Percentiles rank a stretch among this genome's conserved stretches.
Conservation (phyloP, 2,888 invertebrate species). For the Epinotia nisella region DNA sequence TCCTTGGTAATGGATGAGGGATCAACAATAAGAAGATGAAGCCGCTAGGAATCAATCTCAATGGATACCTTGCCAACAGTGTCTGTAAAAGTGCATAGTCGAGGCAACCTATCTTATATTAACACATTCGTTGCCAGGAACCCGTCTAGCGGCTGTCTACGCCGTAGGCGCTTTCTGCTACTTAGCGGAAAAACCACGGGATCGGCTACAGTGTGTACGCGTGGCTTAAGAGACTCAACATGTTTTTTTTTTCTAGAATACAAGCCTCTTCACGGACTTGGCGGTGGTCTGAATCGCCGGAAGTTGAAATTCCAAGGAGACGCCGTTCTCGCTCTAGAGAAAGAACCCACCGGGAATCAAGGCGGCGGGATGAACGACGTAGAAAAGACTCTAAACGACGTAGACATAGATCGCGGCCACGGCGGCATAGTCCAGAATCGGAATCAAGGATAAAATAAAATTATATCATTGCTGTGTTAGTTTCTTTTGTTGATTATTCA, state of each 20-base stretch:
- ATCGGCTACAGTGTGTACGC: too few relatives aligned
- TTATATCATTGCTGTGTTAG: background rate
- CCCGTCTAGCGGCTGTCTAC: too few relatives aligned
- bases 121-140: too few relatives aligned
- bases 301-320: conserved; percentile 64
- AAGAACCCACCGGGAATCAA: conserved; percentile 47
- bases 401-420: conserved; percentile 27
- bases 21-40: too few relatives aligned
- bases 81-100: too few relatives aligned
- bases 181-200: too few relatives aligned
- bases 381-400: conserved; percentile 3
- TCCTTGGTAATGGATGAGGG: too few relatives aligned
- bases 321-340: conserved; percentile 48
- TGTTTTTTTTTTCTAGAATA: conserved; percentile 51
- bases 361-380: conserved; percentile 44
- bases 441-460: conserved; percentile 23
- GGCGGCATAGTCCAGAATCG: conserved; percentile 12
- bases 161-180: too few relatives aligned
- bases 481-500: background rate
- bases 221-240: background rate
- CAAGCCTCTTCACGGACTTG: conserved; percentile 74
- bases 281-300: conserved; percentile 93
- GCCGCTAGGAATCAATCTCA: too few relatives aligned
- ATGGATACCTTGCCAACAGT: too few relatives aligned
- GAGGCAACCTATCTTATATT: too few relatives aligned